Evolutionary conservation across 2,797 vertebrate species (phyloP), one percentile per base, ranked within the genome.

Genomic region (Trichosurus vulpecula): DNA sequence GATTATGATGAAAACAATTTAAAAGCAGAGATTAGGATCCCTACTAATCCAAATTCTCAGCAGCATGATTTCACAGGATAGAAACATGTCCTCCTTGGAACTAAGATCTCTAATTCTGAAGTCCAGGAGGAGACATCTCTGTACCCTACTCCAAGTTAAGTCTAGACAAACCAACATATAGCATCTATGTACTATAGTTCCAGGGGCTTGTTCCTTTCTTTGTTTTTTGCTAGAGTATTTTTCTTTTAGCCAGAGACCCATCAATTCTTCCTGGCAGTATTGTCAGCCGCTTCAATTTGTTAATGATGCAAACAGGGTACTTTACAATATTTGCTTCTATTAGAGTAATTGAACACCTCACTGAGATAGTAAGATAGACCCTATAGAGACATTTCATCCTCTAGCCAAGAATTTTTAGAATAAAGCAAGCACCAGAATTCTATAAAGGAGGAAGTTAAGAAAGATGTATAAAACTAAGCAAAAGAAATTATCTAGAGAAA

Each of bases 281-380:
- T 92, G 95, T 81, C 91, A 94, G 41, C 95, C 92, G 96, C 95
- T 96, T 95, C 1, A 97, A 89, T 53, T 96, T 90, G 81, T n/a
- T n/a, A 97, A 97, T 97, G 96, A n/a, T n/a, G n/a, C n/a, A 97
- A 91, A 93, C 91, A 94, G 95, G 91, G 90, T 97, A 96, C 90
- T 98, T 96, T 97, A 95, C 91, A 96, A 90, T 66, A 95, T 95
- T 96, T 94, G 31, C 66, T 94, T 87, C 93, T 97, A 95, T 97
- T 97, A 96, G 97, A 54, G 30, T 96, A 96, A 96, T 97, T 97
- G 96, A 93, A 96, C 41, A 96, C 95, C 90, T 96, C 95, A 92
- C n/a, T 94, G 31, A 52, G 96, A 29, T 93, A 96, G 95, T 96
- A 97, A 96, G 27, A 96, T 61, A 96, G 35, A 96, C 27, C 52